Evolutionary conservation across 2,888 invertebrate genomes (phyloP).

Genomic region (Aphelenchoides bicaudatus): DNA sequence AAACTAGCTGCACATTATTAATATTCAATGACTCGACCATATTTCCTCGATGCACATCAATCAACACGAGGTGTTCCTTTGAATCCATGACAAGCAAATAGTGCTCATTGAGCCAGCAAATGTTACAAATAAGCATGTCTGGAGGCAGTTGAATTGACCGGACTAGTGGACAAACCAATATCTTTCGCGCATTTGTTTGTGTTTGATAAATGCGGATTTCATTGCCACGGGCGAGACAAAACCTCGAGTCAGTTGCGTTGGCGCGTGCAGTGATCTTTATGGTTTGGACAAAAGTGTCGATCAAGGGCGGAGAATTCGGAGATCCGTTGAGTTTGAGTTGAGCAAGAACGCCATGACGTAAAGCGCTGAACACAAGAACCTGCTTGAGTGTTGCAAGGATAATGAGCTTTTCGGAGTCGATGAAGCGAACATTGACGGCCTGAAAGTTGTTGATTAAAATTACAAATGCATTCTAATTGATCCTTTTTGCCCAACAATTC

Average conservation of each 20-base stretch:
- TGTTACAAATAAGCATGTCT: conserved; percentile 60
- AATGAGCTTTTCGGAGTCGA: conserved; percentile 39
- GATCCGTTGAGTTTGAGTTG: conserved; percentile 31
- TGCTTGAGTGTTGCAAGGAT: conserved; percentile 47
- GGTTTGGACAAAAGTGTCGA: conserved; percentile 66
- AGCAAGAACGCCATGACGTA: not conserved
- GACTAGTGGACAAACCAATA: conserved; percentile 19
- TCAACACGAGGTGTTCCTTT: conserved; percentile 77
- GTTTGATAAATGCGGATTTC: conserved; percentile 29
- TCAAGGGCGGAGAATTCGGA: conserved; percentile 77
- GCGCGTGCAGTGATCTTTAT: conserved; percentile 1
- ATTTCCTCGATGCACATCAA: conserved; percentile 68
- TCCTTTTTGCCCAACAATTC: too few species aligned
- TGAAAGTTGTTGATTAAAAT: conserved; percentile 13
- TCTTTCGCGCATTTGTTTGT: conserved; percentile 10
- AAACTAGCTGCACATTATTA: conserved; percentile 11
- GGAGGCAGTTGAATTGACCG: conserved; percentile 4
- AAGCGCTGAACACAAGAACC: conserved; percentile 28
- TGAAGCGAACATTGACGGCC: conserved; percentile 41
- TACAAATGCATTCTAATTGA: too few species aligned
- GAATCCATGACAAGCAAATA: conserved; percentile 66
- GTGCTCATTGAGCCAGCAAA: conserved; percentile 30
- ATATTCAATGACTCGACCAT: conserved; percentile 3
- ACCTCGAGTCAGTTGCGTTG: conserved; percentile 18
- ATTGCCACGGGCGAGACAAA: conserved; percentile 31